Base-by-base conservation (phyloP, 2,113 vertebrate species). In the Cinclus mexicanus region DNA sequence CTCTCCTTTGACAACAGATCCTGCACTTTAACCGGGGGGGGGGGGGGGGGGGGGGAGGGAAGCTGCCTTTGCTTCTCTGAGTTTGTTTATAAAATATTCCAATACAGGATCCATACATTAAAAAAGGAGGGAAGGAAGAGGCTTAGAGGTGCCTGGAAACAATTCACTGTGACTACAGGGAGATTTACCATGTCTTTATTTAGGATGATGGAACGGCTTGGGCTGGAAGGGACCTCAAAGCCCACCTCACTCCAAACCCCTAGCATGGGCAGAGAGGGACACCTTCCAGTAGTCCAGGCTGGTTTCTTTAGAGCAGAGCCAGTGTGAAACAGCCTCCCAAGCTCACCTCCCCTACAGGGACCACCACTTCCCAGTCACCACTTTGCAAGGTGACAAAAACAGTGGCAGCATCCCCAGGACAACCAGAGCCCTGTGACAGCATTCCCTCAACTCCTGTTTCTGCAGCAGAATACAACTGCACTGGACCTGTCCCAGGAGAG, bases 21-120 rank as follows among this genome's bases (percentile, higher is more conserved):
- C 63, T 9, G 1, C 84, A 72, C 79, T 76, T 57, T 21, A 86
- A 20, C 31, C 57, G 55, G 55, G 39, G 7, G 0, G 2, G 35
- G 55, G 55, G 39, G 7, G 0, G 2, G 10, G 55, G 55, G 39
- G 7, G 0, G 2, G 8, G 10, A 17, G 10, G 10, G 25, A 42
- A 57, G 28, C 35, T 53, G 76, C 42, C 53, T 64, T 37, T 71
- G 67, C 77, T 72, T 56, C 53, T 52, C 60, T 41, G 21, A n/a
- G 10, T 3, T 16, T 71, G 25, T 74, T 84, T 78, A 59, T 47
- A 83, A 92, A 81, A 78, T 28, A 33, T 37, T 69, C 52, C 59
- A 59, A 57, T 52, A 47, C 3, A 84, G 12, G 16, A 89, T 55
- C 56, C 37, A 17, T 23, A 59, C 11, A 26, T 1, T 35, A 68